Percentiles rank a stretch among this genome's conserved stretches.
These are phyloP conservation scores for Odontesthes bonariensis DNA, from an alignment of 2,113 vertebrate species.

Conservation along the genomic window DNA sequence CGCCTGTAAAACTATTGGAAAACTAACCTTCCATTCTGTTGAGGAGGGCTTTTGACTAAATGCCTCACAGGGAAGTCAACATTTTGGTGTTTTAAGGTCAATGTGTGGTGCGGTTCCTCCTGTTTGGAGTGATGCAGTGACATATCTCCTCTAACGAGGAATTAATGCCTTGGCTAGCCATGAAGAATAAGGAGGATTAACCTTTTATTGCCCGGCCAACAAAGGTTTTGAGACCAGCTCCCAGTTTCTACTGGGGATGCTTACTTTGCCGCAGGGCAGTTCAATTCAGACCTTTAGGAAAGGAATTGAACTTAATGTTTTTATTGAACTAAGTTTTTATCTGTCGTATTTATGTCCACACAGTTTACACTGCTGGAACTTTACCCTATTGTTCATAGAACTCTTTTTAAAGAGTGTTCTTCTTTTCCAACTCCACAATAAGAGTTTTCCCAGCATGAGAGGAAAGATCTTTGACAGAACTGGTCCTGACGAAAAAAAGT, in stretches of 20 bases:
- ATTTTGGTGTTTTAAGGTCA: constrained; percentile 16
- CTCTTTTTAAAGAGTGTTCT: too few relatives aligned
- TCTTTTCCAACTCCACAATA: too few relatives aligned
- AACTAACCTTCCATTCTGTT: constrained; percentile 9
- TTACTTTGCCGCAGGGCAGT: too few relatives aligned
- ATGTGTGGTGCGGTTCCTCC: neutral
- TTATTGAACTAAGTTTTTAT: neutral
- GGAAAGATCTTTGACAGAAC: too few relatives aligned
- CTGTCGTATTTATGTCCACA: too few relatives aligned
- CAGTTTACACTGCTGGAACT: too few relatives aligned
- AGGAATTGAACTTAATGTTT: too few relatives aligned
- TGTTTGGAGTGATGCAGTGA: constrained; percentile 76
- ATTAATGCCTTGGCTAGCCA: constrained; percentile 74
- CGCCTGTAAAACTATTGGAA: neutral
- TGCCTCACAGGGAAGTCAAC: neutral
- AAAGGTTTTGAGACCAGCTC: neutral
- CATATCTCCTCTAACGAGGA: constrained; percentile 83
- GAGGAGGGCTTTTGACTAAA: constrained; percentile 4
- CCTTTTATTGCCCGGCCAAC: constrained; percentile 24
- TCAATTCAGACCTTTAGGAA: too few relatives aligned
- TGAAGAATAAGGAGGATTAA: constrained; percentile 70
- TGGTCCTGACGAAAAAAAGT: too few relatives aligned
- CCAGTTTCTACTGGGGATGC: neutral
- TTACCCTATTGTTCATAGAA: too few relatives aligned
- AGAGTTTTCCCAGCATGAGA: too few relatives aligned